Evolutionary conservation across 1,140 invertebrate genomes (phyloP).

Genomic region (Phenacoccus solenopsis): DNA sequence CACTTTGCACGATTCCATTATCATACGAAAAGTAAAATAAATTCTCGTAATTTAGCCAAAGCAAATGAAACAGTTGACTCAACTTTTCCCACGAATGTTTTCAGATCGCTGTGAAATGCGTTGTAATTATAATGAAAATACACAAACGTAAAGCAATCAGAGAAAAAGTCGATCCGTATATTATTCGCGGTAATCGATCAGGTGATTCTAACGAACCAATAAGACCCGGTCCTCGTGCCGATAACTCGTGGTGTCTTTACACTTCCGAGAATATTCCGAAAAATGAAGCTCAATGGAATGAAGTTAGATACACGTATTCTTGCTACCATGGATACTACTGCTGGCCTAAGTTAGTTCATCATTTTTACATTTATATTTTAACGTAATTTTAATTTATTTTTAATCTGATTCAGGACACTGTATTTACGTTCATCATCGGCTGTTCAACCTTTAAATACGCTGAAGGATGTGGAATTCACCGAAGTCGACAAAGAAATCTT

Average conservation of each 20-base stretch:
- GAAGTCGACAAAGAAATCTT: slow-evolving; percentile 49
- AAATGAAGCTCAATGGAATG: slow-evolving; percentile 60
- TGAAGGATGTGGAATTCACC: slow-evolving; percentile 36
- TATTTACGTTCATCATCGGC: slow-evolving; percentile 46
- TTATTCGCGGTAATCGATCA: slow-evolving; percentile 25
- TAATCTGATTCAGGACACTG: slow-evolving; percentile 24
- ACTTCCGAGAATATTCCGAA: slow-evolving; percentile 43
- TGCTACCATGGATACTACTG: slow-evolving; percentile 60
- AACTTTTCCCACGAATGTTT: slow-evolving; percentile 21
- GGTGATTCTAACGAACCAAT: slow-evolving; percentile 25
- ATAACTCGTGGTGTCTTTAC: slow-evolving; percentile 65
- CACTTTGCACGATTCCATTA: slow-evolving; percentile 61
- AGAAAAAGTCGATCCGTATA: slow-evolving; percentile 39
- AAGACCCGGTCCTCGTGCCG: slow-evolving; percentile 41
- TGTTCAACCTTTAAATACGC: slow-evolving; percentile 46
- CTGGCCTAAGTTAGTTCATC: slow-evolving; percentile 54
- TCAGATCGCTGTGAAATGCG: slow-evolving; percentile 44
- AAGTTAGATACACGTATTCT: slow-evolving; percentile 51
- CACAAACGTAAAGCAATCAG: slow-evolving; percentile 57
- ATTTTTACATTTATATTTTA: background rate
- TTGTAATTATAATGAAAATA: slow-evolving; percentile 59
- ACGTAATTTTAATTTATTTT: background rate
- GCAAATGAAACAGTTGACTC: background rate
- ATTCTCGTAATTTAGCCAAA: background rate
- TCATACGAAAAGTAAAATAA: slow-evolving; percentile 48